A percentile compares a stretch with the other conserved stretches of the same genome.
Evolutionary conservation across 2,113 vertebrate species (phyloP).

Genomic region (Erinaceus europaeus): DNA sequence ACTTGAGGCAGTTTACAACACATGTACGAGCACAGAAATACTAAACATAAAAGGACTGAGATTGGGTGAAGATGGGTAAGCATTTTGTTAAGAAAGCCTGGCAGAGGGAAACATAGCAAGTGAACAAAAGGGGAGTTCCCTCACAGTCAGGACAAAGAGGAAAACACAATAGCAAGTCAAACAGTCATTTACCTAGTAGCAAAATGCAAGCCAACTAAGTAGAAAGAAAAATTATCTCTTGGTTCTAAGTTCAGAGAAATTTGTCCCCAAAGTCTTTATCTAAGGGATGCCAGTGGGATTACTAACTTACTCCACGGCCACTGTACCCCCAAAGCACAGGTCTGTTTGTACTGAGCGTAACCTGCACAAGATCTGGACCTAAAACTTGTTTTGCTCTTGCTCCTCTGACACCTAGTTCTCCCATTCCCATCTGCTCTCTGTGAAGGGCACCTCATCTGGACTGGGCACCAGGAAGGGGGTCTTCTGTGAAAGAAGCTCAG

Average conservation of each 20-base stretch:
- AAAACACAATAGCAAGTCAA: not conserved
- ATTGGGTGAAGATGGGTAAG: not conserved
- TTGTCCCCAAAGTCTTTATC: not conserved
- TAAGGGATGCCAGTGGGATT: not conserved
- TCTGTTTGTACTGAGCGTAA: not conserved
- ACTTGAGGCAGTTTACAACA: not conserved
- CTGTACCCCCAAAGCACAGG: not conserved
- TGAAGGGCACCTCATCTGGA: slow-evolving; percentile 6
- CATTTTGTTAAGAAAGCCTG: not conserved
- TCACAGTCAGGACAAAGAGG: not conserved
- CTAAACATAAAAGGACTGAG: not conserved
- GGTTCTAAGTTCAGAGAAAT: not conserved
- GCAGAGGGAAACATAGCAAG: not conserved
- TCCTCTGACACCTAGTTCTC: not conserved
- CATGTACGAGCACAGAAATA: not conserved
- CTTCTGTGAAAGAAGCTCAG: not conserved
- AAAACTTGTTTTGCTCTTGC: not conserved
- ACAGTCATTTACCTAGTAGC: not conserved
- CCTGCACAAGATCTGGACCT: not conserved
- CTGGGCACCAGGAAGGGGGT: not conserved
- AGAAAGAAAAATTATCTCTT: not conserved
- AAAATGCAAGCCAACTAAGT: not conserved
- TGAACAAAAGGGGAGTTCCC: not conserved
- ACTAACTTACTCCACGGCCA: not conserved
- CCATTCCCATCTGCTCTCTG: slow-evolving; percentile 30